A percentile compares a stretch with the other conserved stretches of the same genome.
phyloP scores from a whole-genome alignment of 2,888 invertebrate species.

The Campopleginae sp. region DNA sequence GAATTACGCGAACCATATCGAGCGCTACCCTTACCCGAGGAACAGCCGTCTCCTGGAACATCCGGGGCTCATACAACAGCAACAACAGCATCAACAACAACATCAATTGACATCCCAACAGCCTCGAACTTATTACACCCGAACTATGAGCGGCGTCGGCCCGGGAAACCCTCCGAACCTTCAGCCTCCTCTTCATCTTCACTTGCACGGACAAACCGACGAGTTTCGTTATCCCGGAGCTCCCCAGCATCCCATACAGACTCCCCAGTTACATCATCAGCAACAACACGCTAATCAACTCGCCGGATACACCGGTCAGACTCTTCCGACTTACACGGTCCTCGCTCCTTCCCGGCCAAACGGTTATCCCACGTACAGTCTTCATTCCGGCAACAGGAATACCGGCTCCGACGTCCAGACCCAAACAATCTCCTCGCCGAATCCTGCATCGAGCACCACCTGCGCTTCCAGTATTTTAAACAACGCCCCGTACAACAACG shows the following conservation, averaged over 20 bases:
- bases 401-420: constrained; percentile 76
- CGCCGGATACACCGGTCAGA: constrained; percentile 72
- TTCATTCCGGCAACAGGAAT: constrained; percentile 67
- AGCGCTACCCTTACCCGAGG: constrained; percentile 81
- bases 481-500: constrained; percentile 42
- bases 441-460: constrained; percentile 14
- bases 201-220: constrained; percentile 78
- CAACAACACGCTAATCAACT: constrained; percentile 73
- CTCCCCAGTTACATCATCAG: constrained; percentile 71
- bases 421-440: constrained; percentile 74
- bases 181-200: constrained; percentile 77
- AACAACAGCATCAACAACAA: constrained; percentile 55
- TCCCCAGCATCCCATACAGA: constrained; percentile 61
- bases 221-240: constrained; percentile 75
- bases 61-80: constrained; percentile 37
- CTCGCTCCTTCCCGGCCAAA: constrained; percentile 71
- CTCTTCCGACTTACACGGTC: constrained; percentile 72
- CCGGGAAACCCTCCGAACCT: constrained; percentile 45
- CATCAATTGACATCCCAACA: constrained; percentile 63
- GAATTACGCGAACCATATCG: constrained; percentile 81
- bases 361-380: constrained; percentile 62
- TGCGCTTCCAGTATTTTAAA: constrained; percentile 26
- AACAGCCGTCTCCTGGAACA: constrained; percentile 70
- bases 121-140: constrained; percentile 76
- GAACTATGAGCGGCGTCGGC: constrained; percentile 70